phyloP scores from a whole-genome alignment of 2,888 invertebrate species.

The Tridacna gigas region DNA sequence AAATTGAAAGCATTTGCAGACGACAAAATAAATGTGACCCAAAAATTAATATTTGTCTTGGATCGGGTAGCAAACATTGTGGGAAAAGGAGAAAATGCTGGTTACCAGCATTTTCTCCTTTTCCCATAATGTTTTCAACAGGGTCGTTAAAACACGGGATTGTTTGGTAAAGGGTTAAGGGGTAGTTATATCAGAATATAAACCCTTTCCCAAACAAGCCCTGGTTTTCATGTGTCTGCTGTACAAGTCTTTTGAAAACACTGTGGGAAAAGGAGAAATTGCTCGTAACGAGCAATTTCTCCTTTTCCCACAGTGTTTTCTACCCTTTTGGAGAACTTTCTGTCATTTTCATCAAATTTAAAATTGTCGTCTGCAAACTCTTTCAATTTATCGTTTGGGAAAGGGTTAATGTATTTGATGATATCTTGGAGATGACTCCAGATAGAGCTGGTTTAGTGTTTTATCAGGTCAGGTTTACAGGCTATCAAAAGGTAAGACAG shows the following conservation, averaged over 20 bases:
- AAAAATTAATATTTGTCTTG: too few relatives aligned
- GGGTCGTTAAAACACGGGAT: too few relatives aligned
- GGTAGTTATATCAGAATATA: too few relatives aligned
- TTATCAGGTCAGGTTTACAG: not conserved
- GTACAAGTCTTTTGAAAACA: not conserved
- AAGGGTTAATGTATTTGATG: not conserved
- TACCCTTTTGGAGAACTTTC: not conserved
- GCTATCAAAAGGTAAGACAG: not conserved
- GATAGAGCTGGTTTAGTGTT: slow-evolving; percentile 1
- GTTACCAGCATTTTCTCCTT: too few relatives aligned
- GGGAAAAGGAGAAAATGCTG: not conserved
- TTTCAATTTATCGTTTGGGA: slow-evolving; percentile 1
- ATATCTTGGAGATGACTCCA: not conserved
- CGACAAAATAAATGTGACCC: too few relatives aligned
- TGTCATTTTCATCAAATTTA: not conserved
- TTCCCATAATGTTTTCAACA: too few relatives aligned
- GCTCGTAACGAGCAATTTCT: not conserved
- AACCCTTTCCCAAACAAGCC: too few relatives aligned
- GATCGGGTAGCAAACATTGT: not conserved
- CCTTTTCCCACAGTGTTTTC: not conserved
- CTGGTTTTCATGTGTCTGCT: too few relatives aligned
- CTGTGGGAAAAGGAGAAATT: not conserved
- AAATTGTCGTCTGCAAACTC: not conserved
- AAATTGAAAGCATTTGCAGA: too few relatives aligned
- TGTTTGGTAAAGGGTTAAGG: too few relatives aligned